A percentile compares a stretch with the other conserved stretches of the same genome.
Evolutionary conservation across 2,113 vertebrate species (phyloP).

Genomic region (Pica pica): DNA sequence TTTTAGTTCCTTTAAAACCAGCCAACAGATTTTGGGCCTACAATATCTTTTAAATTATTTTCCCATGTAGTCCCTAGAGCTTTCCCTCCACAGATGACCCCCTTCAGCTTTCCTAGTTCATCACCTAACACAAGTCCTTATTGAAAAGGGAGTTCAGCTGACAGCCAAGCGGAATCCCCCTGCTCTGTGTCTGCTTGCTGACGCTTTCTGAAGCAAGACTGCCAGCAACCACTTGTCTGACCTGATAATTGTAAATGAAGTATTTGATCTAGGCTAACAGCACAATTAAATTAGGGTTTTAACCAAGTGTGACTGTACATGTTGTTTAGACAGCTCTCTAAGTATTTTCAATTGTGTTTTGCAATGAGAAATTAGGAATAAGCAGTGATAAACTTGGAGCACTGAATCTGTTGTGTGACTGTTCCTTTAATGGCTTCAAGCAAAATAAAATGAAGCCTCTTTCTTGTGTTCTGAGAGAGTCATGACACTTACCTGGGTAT

Average conservation of each 20-base stretch:
- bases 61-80: not conserved
- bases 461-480: not conserved
- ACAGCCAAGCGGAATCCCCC: not conserved
- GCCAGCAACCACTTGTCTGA: not conserved
- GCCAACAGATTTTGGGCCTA: not conserved
- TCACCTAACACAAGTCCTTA: not conserved
- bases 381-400: not conserved
- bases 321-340: not conserved
- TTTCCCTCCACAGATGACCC: not conserved
- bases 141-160: not conserved
- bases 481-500: not conserved
- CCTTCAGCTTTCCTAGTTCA: not conserved
- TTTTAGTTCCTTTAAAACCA: not conserved
- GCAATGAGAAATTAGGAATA: not conserved
- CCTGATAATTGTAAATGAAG: not conserved
- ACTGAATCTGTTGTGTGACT: not conserved
- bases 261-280: not conserved
- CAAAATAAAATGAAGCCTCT: not conserved
- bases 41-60: not conserved
- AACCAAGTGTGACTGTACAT: not conserved
- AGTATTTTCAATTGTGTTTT: not conserved
- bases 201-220: not conserved
- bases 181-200: not conserved
- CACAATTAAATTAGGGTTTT: not conserved
- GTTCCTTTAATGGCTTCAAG: not conserved